Base-by-base conservation (phyloP, 2,888 invertebrate genomes). In the Diarsia mendica region DNA sequence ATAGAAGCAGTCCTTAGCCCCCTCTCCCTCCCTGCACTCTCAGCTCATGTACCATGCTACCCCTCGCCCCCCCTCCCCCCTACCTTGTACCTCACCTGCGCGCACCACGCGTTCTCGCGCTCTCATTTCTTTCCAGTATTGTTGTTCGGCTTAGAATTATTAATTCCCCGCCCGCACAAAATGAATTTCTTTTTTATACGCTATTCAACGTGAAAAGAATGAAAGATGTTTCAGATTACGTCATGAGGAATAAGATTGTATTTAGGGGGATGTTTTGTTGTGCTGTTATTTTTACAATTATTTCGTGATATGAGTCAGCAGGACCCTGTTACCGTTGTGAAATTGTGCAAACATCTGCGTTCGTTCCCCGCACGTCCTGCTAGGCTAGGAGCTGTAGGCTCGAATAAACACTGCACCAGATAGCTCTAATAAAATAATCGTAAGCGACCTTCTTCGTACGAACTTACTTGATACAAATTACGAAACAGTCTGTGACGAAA, bases 121-220 rank as follows among this genome's bases (percentile, higher is more conserved):
- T 65, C 72, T 77, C 74, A 75, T 83, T 84, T 83, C 74, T 80
- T 73, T 73, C 72, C 77, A 72, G 77, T 86, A 80, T 84, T 86
- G 72, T 85, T 83, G 80, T 83, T 84, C 60, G 70, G 61, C 76
- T 85, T 81, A 81, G 67, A 81, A 86, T 84, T 76, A 80, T 85
- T 84, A 86, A 86, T 86, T 84, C 65, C 70, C 51, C 55, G 61
- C 80, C 76, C 76, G 64, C 81, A 81, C 84, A 69, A 84, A 78
- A 81, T 78, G 39, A 78, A 77, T 80, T 77, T 79, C 67, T 79
- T 77, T 79, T 81, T 79, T 63, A 75, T 75, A 71, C 68, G 61
- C 63, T 46, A 74, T 74, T 85, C 76, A 72, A 72, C 66, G 81
- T 72, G 75, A 68, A 73, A 63, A 72, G 66, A 77, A 84, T 79